These are phyloP conservation scores for Papilio dardanus DNA, from an alignment of 1,140 invertebrate species.

Conservation along the genomic window DNA sequence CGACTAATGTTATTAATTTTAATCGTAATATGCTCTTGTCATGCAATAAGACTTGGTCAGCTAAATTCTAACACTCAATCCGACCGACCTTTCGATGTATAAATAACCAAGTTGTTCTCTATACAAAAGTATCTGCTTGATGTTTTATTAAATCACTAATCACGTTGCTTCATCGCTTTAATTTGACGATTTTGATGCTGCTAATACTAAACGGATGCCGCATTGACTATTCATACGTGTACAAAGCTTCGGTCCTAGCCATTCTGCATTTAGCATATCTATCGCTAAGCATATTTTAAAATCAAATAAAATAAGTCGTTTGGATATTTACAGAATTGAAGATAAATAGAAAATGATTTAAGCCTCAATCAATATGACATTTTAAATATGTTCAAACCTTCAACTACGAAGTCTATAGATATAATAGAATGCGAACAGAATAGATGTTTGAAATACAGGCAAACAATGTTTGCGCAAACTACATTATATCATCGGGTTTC, in stretches of 20 bases:
- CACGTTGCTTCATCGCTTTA: conserved; percentile 37
- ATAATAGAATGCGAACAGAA: conserved; percentile 38
- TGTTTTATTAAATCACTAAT: conserved; percentile 54
- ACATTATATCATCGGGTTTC: conserved; percentile 64
- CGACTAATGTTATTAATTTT: conserved; percentile 15
- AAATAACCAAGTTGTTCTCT: conserved; percentile 46
- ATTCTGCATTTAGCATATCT: background rate
- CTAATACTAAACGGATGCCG: background rate
- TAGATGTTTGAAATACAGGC: conserved; percentile 42
- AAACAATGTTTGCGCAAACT: conserved; percentile 60
- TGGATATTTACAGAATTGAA: background rate
- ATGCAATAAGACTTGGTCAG: background rate
- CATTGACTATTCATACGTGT: conserved; percentile 13
- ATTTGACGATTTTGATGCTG: conserved; percentile 31
- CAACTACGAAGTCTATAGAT: conserved; percentile 7
- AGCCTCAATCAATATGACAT: background rate
- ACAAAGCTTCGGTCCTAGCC: background rate
- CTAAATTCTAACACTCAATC: conserved; percentile 31
- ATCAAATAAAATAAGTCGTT: background rate
- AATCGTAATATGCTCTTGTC: background rate
- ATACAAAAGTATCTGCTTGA: conserved; percentile 51
- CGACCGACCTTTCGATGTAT: conserved; percentile 40
- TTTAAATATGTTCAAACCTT: conserved; percentile 24
- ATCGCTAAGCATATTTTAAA: background rate
- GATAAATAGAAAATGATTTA: background rate